phyloP scores from a whole-genome alignment of 2,113 vertebrate genomes.

The Meles meles region DNA sequence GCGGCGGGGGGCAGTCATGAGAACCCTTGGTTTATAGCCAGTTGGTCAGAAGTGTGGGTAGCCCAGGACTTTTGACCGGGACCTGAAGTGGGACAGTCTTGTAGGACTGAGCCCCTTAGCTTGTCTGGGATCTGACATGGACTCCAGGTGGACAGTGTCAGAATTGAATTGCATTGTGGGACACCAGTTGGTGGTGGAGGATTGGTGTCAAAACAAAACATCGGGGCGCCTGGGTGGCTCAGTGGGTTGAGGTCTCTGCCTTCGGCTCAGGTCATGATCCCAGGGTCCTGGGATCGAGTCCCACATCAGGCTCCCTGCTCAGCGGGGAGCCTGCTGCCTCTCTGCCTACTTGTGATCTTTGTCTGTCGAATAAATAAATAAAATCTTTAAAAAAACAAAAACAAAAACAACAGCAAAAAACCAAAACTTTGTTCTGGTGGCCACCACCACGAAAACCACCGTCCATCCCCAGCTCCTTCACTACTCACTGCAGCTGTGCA shows the following conservation, averaged over 20 bases:
- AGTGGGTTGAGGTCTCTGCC: no score
- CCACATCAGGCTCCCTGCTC: no score
- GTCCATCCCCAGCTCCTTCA: no score
- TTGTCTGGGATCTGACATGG: neutral
- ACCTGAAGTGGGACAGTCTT: neutral
- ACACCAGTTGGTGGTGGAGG: neutral
- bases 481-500: neutral
- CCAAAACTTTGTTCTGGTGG: neutral
- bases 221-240: no score
- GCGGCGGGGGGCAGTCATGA: neutral
- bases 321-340: no score
- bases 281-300: no score
- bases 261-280: no score
- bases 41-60: neutral
- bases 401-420: fast-evolving
- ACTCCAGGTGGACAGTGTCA: neutral
- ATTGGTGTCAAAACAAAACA: neutral
- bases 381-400: no score
- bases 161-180: neutral
- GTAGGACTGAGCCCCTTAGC: neutral
- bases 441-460: neutral
- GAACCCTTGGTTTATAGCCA: neutral
- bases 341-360: no score
- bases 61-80: no score
- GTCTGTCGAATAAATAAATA: no score